A percentile compares a stretch with the other conserved stretches of the same genome.
Conservation (phyloP, 2,888 invertebrate genomes). For the Pseudococcus jackbeardsleyi region DNA sequence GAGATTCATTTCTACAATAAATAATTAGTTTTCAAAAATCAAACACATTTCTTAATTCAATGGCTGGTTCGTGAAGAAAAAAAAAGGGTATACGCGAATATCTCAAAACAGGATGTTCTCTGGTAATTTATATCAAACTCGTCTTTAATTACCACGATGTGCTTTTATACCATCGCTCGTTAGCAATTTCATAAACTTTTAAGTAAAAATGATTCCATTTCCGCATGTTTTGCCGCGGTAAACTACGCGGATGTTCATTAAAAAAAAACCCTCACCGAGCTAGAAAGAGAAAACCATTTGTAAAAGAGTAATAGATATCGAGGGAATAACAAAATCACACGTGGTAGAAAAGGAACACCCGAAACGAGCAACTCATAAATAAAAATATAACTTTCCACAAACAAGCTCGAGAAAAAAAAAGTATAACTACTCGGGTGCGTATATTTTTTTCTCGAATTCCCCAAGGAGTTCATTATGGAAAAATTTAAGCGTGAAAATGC, state of each 20-base stretch:
- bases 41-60: no score
- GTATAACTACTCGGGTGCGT: not conserved
- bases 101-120: no score
- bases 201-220: constrained; percentile 12
- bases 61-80: no score
- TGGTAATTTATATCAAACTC: no score
- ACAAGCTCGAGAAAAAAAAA: constrained; percentile 12
- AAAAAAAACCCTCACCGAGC: not conserved
- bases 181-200: not conserved
- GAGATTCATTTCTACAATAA: no score
- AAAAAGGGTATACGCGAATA: no score
- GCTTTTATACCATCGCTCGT: no score
- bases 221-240: not conserved
- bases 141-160: no score
- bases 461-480: constrained; percentile 43
- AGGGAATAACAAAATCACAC: not conserved
- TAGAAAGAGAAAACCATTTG: not conserved
- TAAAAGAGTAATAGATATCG: constrained; percentile 34
- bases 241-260: not conserved
- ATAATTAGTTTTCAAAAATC: no score
- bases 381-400: constrained; percentile 28
- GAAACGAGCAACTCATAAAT: constrained; percentile 20
- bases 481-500: constrained; percentile 36
- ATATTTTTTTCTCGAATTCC: constrained; percentile 16
- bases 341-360: not conserved